These are phyloP conservation scores for Oreotragus oreotragus DNA, from an alignment of 2,113 vertebrate genomes.

Conservation along the genomic window DNA sequence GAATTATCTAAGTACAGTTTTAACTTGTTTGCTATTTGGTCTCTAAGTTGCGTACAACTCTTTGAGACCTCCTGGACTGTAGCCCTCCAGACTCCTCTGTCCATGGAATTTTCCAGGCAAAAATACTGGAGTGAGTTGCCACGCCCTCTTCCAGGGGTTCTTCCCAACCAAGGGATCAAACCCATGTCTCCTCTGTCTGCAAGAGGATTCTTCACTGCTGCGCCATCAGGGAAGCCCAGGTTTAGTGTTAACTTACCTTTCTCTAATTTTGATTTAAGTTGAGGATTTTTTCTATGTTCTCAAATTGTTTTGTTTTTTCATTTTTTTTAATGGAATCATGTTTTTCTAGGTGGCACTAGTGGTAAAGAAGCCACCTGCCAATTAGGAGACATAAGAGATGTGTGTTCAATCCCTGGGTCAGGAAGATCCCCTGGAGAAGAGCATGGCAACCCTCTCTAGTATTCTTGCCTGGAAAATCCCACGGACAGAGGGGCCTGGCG, in stretches of 20 bases:
- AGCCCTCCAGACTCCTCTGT: background rate
- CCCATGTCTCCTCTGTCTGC: background rate
- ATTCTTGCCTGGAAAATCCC: background rate
- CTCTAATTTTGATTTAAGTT: background rate
- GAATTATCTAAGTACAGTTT: background rate
- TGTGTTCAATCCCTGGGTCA: background rate
- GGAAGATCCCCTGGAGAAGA: background rate
- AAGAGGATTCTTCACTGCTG: background rate
- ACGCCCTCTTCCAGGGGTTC: background rate
- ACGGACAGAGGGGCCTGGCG: accelerated
- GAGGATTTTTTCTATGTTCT: background rate
- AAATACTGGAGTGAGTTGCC: background rate
- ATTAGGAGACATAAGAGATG: background rate
- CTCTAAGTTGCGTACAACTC: background rate
- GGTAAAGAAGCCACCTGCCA: background rate
- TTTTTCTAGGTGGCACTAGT: background rate
- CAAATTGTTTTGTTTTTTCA: background rate
- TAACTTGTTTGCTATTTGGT: background rate
- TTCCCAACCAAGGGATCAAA: background rate
- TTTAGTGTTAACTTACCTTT: background rate
- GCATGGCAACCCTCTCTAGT: background rate
- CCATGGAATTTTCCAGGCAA: background rate
- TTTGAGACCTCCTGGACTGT: background rate
- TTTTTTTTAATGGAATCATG: background rate
- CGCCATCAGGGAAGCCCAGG: background rate